Evolutionary conservation across 1,140 invertebrate species (phyloP).

Genomic region (Camponotus floridanus): DNA sequence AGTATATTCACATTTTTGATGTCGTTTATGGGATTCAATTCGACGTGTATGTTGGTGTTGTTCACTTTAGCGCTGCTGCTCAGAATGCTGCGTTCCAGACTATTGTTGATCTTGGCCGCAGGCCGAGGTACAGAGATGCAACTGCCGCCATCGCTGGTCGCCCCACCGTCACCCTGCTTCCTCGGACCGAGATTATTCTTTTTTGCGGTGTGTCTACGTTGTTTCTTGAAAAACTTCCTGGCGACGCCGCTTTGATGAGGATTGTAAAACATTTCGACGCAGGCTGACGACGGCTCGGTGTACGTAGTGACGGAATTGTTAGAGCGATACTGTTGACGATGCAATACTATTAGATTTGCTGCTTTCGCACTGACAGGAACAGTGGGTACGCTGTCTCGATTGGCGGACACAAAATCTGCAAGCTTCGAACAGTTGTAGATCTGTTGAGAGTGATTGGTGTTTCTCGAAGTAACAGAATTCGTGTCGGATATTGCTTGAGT

Average conservation of each 20-base stretch:
- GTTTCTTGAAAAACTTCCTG: constrained; percentile 96
- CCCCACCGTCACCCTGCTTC: constrained; percentile 88
- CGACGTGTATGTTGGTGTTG: constrained; percentile 92
- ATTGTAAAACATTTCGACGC: constrained; percentile 95
- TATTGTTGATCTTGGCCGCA: constrained; percentile 86
- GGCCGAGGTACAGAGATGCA: constrained; percentile 85
- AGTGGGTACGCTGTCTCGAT: constrained; percentile 78
- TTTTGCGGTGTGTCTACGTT: constrained; percentile 89
- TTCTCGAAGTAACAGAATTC: constrained; percentile 81
- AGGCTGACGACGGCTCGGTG: constrained; percentile 87
- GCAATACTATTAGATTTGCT: constrained; percentile 89
- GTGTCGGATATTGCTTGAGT: constrained; percentile 83
- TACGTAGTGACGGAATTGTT: constrained; percentile 90
- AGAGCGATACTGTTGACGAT: constrained; percentile 90
- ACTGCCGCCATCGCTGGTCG: constrained; percentile 86
- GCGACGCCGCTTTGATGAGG: constrained; percentile 97
- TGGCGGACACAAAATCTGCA: constrained; percentile 69
- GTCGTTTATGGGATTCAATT: constrained; percentile 87
- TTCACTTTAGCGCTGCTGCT: constrained; percentile 91
- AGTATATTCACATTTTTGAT: constrained; percentile 89
- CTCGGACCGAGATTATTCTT: constrained; percentile 91
- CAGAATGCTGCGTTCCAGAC: constrained; percentile 89
- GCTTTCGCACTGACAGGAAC: constrained; percentile 81
- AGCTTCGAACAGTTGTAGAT: constrained; percentile 71
- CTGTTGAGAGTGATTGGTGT: constrained; percentile 79